Evolutionary conservation across 2,113 vertebrate species (phyloP).

Genomic region (Eonycteris spelaea): DNA sequence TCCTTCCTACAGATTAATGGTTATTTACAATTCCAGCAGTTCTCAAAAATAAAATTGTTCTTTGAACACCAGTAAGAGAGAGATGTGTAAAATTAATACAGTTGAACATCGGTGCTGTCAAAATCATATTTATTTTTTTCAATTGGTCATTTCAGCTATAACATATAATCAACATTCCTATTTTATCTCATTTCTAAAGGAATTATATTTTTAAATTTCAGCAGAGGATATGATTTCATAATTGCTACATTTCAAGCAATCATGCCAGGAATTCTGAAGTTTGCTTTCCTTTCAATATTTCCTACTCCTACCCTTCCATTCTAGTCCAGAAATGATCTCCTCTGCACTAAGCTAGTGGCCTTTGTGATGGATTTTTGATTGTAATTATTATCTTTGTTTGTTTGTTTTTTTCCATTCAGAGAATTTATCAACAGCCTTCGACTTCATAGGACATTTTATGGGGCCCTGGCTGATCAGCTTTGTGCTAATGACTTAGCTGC

Average conservation of each 20-base stretch:
- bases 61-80: background rate
- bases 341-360: background rate
- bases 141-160: background rate
- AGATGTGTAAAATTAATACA: background rate
- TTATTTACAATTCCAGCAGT: background rate
- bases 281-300: background rate
- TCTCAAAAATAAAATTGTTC: background rate
- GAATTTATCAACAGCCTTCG: constrained; percentile 87
- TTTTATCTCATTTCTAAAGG: background rate
- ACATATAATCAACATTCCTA: background rate
- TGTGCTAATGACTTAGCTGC: constrained; percentile 87
- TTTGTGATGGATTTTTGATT: background rate
- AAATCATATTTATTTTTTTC: background rate
- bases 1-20: background rate
- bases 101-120: background rate
- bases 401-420: constrained; percentile 74
- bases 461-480: constrained; percentile 86
- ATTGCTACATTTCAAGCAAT: background rate
- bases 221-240: background rate
- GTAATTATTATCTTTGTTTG: constrained; percentile 20
- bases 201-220: background rate
- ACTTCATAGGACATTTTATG: constrained; percentile 85
- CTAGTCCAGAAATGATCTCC: background rate
- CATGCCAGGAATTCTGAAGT: background rate
- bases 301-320: background rate